Evolutionary conservation across 2,113 vertebrate genomes (phyloP).

Genomic region (Sterna hirundo): DNA sequence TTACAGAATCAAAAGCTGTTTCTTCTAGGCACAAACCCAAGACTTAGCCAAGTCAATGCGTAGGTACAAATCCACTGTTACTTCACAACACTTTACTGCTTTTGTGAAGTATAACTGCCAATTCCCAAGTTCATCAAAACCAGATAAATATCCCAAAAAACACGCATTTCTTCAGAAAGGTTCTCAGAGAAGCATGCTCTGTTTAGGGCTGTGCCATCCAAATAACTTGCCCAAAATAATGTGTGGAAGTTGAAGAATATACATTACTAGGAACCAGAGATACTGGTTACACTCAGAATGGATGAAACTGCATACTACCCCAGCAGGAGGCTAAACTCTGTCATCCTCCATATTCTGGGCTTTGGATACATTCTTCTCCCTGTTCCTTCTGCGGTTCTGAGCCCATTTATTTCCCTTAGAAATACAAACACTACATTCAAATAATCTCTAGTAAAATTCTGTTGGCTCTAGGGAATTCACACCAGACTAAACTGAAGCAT

Average conservation of each 20-base stretch:
- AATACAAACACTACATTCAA: not conserved
- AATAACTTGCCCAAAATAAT: not conserved
- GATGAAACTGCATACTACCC: not conserved
- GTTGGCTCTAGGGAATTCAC: not conserved
- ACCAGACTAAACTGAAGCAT: not conserved
- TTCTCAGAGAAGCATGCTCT: not conserved
- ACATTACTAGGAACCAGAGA: not conserved
- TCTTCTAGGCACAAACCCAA: not conserved
- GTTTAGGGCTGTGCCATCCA: not conserved
- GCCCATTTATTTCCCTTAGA: not conserved
- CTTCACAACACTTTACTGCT: not conserved
- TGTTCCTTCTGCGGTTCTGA: not conserved
- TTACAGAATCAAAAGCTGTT: not conserved
- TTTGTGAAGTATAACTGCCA: not conserved
- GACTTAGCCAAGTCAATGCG: not conserved
- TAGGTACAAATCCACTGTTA: not conserved
- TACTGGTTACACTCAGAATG: not conserved
- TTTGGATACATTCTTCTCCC: not conserved
- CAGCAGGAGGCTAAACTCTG: accelerated
- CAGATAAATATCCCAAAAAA: not conserved
- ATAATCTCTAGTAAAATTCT: not conserved
- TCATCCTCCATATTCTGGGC: too few relatives aligned
- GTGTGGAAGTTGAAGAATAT: not conserved
- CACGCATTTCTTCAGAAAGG: not conserved
- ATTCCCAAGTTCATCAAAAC: not conserved